Percentiles rank a stretch among this genome's conserved stretches.
Conservation (phyloP, 2,888 invertebrate species). For the Gortyna flavago region DNA sequence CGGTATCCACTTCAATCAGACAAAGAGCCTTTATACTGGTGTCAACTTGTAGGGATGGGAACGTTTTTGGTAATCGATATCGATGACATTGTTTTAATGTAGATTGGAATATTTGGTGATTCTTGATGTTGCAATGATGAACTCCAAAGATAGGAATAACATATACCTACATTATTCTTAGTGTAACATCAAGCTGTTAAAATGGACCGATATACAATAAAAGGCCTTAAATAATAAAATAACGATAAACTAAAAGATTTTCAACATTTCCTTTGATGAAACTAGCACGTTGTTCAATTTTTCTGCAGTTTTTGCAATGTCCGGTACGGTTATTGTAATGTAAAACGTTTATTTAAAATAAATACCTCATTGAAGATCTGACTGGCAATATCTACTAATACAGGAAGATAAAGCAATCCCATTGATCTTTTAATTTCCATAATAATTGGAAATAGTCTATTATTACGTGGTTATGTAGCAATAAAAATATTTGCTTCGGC, state of each 20-base stretch:
- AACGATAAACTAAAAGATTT: background rate
- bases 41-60: slow-evolving; percentile 72
- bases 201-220: background rate
- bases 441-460: too few species aligned
- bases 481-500: too few species aligned
- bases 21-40: slow-evolving; percentile 82
- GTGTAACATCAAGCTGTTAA: background rate
- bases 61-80: slow-evolving; percentile 44
- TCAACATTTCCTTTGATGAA: background rate
- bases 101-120: background rate
- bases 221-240: background rate
- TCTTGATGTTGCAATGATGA: background rate
- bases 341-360: background rate
- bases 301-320: background rate
- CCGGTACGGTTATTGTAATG: background rate
- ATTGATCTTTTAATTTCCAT: background rate
- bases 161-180: background rate
- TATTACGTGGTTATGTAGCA: too few species aligned
- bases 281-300: background rate
- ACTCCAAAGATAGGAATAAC: background rate
- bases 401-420: background rate
- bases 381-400: too few species aligned
- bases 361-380: background rate
- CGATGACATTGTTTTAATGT: background rate
- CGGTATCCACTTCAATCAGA: slow-evolving; percentile 79